Evolutionary conservation across 2,113 vertebrate genomes (phyloP).

Genomic region (Neogale vison): DNA sequence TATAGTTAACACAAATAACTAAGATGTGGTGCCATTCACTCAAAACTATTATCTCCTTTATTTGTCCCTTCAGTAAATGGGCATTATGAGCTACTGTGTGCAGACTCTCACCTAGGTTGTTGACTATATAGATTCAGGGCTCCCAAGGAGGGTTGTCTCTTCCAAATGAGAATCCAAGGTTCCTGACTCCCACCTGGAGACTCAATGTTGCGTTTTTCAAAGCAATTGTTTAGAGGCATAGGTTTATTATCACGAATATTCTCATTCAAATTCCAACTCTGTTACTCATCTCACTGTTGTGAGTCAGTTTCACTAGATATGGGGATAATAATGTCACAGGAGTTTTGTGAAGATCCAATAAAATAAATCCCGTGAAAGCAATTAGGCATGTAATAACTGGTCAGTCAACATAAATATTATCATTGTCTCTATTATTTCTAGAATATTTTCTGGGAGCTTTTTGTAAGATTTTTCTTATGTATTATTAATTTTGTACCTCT

Average conservation of each 20-base stretch:
- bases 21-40: neutral
- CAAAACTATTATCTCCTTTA: neutral
- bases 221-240: neutral
- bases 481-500: conserved; percentile 13
- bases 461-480: neutral
- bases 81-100: neutral
- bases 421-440: neutral
- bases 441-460: neutral
- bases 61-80: neutral
- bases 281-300: neutral
- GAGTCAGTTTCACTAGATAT: neutral
- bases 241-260: neutral
- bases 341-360: neutral
- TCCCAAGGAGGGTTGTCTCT: neutral
- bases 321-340: neutral
- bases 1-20: neutral
- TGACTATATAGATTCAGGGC: neutral
- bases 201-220: neutral
- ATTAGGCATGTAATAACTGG: neutral
- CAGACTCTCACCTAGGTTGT: neutral
- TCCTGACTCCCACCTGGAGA: neutral
- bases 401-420: neutral
- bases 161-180: neutral
- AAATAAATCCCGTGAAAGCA: neutral
- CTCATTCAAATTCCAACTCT: neutral